These are phyloP conservation scores for Diarsia mendica DNA, from an alignment of 2,888 invertebrate species.

Conservation along the genomic window DNA sequence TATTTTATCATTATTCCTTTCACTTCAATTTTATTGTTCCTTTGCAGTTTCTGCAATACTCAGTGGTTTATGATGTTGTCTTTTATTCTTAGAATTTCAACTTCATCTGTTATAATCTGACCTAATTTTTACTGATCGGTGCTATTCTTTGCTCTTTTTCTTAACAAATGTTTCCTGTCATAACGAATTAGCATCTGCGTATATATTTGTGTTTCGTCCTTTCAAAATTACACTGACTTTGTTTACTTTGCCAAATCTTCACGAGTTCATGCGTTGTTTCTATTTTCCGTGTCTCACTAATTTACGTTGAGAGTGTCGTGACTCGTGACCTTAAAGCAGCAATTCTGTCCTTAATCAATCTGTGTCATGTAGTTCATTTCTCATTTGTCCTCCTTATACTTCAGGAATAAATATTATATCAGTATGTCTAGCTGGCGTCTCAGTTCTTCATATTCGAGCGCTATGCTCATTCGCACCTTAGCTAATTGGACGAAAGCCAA, in stretches of 20 bases:
- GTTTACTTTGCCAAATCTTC: constrained; percentile 48
- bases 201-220: constrained; percentile 39
- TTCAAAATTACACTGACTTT: constrained; percentile 32
- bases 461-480: constrained; percentile 75
- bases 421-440: constrained; percentile 64
- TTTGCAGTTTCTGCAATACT: constrained; percentile 58
- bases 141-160: constrained; percentile 47
- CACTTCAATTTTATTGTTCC: constrained; percentile 46
- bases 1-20: constrained; percentile 51
- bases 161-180: constrained; percentile 53
- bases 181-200: constrained; percentile 17
- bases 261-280: constrained; percentile 28
- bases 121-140: constrained; percentile 58
- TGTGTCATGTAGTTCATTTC: constrained; percentile 61
- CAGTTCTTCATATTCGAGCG: constrained; percentile 62
- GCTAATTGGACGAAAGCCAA: constrained; percentile 78
- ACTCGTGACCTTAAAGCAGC: constrained; percentile 37
- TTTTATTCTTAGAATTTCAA: constrained; percentile 62
- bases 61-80: constrained; percentile 52
- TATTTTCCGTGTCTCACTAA: constrained; percentile 30
- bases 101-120: constrained; percentile 59
- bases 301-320: constrained; percentile 20
- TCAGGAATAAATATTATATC: constrained; percentile 62
- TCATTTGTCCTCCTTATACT: constrained; percentile 54
- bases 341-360: constrained; percentile 37